phyloP scores from a whole-genome alignment of 2,888 invertebrate species.

The Alloplasta piceator region DNA sequence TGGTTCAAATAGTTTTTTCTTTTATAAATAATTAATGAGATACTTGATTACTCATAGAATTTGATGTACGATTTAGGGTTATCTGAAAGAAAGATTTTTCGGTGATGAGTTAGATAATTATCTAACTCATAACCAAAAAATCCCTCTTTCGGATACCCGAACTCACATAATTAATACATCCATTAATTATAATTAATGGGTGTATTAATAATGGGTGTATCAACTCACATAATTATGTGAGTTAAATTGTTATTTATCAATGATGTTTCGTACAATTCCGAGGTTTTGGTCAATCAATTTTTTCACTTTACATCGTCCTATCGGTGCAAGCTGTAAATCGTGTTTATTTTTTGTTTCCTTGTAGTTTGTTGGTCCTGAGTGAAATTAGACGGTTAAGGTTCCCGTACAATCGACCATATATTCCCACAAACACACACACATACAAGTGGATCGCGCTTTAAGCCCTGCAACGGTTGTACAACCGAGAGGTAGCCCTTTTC shows the following conservation, averaged over 20 bases:
- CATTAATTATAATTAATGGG: too few species aligned
- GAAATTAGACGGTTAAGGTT: constrained; percentile 41
- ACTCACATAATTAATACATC: too few species aligned
- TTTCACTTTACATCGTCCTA: neutral
- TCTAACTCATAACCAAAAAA: too few species aligned
- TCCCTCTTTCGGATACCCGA: too few species aligned
- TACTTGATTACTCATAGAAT: too few species aligned
- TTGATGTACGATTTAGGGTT: too few species aligned
- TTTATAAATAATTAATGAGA: too few species aligned
- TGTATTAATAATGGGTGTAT: too few species aligned
- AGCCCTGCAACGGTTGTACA: constrained; percentile 20
- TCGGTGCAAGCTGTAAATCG: neutral
- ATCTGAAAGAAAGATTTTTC: too few species aligned
- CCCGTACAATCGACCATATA: neutral
- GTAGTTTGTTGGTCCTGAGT: constrained; percentile 11
- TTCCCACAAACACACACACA: neutral
- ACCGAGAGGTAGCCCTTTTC: constrained; percentile 4
- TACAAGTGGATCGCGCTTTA: constrained; percentile 2
- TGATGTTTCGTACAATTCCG: neutral
- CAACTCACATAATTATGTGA: too few species aligned
- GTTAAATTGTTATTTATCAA: neutral
- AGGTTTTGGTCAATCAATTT: constrained; percentile 1
- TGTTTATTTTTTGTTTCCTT: neutral
- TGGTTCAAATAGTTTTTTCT: too few species aligned
- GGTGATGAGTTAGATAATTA: too few species aligned